Conservation (phyloP, 2,888 invertebrate genomes). For the Cinara cedri region DNA sequence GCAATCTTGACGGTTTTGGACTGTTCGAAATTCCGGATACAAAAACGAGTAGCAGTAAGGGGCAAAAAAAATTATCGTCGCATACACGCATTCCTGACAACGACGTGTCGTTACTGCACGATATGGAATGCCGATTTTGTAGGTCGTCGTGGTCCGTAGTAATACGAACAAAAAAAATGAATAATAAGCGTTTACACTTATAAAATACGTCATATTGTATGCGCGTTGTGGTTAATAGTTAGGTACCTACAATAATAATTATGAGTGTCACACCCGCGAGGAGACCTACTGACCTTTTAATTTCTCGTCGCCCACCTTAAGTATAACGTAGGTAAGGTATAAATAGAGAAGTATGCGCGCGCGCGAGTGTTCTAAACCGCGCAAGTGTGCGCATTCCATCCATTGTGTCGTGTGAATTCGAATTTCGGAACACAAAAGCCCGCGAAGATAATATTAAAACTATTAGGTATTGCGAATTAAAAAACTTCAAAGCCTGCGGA, state of each 20-base stretch:
- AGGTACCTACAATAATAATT: neutral
- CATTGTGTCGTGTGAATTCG: constrained; percentile 10
- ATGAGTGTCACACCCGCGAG: constrained; percentile 24
- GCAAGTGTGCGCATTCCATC: neutral
- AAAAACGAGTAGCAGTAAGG: too few species aligned
- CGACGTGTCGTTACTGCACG: too few species aligned
- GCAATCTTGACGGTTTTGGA: neutral
- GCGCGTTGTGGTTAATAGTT: neutral
- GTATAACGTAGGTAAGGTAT: too few species aligned
- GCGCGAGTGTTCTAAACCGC: neutral
- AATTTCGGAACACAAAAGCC: constrained; percentile 49
- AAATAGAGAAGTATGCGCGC: too few species aligned
- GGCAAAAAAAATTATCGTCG: constrained; percentile 1
- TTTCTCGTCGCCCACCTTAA: constrained; percentile 33
- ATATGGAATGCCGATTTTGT: too few species aligned
- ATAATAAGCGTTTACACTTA: neutral
- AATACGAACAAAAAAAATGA: too few species aligned
- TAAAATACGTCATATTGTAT: neutral
- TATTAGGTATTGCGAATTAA: too few species aligned
- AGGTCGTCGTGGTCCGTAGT: too few species aligned
- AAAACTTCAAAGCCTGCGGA: neutral
- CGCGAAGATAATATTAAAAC: constrained; percentile 23
- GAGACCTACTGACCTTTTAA: constrained; percentile 53
- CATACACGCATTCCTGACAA: neutral
- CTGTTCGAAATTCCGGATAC: constrained; percentile 15